phyloP scores from a whole-genome alignment of 2,888 invertebrate genomes.

The Nephrotoma appendiculata region DNA sequence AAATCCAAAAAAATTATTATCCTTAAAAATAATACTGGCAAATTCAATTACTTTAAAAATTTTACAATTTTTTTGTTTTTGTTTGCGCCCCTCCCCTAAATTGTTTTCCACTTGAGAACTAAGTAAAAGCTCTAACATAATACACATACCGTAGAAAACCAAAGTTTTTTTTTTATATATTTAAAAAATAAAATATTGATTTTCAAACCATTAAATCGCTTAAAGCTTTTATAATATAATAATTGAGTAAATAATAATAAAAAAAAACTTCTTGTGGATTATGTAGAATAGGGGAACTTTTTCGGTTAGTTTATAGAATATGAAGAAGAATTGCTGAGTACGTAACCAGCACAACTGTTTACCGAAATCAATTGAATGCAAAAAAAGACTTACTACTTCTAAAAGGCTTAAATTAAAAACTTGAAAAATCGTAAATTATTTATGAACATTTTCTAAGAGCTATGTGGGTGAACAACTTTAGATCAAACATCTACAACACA shows the following conservation, averaged over 20 bases:
- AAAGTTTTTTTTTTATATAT: background rate
- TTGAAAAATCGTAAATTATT: too few species aligned
- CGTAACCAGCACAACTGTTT: too few species aligned
- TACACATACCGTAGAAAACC: background rate
- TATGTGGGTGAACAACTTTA: too few species aligned
- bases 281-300: background rate
- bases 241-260: background rate
- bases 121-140: background rate
- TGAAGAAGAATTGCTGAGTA: background rate
- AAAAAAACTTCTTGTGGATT: background rate
- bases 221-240: background rate
- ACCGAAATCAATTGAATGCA: too few species aligned
- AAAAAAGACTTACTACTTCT: too few species aligned
- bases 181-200: background rate
- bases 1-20: background rate
- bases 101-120: background rate
- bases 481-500: too few species aligned
- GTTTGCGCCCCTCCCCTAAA: background rate
- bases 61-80: background rate
- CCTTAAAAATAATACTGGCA: background rate
- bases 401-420: too few species aligned
- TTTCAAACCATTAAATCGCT: background rate
- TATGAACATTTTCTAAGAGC: too few species aligned
- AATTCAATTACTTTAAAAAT: background rate
- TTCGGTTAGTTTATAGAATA: background rate